phyloP scores from a whole-genome alignment of 2,113 vertebrate species.

The Clarias batrachus region DNA sequence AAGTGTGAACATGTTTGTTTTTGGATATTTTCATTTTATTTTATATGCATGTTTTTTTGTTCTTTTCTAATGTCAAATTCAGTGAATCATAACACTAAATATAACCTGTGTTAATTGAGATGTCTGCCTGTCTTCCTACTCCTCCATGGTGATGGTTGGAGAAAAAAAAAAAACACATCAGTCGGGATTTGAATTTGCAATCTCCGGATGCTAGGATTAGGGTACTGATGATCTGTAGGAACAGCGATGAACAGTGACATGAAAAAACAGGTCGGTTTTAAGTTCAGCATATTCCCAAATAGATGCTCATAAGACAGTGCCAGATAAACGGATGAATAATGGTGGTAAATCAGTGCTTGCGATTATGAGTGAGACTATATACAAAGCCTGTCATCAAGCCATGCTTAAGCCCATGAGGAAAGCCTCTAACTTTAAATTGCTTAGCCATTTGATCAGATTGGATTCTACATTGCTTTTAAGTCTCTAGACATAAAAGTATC shows the following conservation, averaged over 20 bases:
- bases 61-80: background rate
- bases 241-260: background rate
- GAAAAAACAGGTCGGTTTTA: background rate
- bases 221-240: background rate
- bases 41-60: background rate
- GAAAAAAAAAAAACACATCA: background rate
- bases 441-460: conserved; percentile 9
- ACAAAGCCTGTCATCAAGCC: background rate
- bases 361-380: background rate
- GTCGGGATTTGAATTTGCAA: background rate
- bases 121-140: background rate
- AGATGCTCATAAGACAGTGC: background rate
- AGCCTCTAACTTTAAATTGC: conserved; percentile 6
- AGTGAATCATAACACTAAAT: background rate
- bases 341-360: background rate
- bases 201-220: background rate
- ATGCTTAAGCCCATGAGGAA: background rate
- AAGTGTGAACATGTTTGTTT: background rate
- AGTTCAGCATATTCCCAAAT: background rate
- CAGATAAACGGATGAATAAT: background rate
- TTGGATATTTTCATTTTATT: background rate
- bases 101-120: background rate
- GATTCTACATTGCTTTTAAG: background rate
- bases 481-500: background rate
- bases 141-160: background rate